phyloP scores from a whole-genome alignment of 2,113 vertebrate species.

The Nansenia antarctica region DNA sequence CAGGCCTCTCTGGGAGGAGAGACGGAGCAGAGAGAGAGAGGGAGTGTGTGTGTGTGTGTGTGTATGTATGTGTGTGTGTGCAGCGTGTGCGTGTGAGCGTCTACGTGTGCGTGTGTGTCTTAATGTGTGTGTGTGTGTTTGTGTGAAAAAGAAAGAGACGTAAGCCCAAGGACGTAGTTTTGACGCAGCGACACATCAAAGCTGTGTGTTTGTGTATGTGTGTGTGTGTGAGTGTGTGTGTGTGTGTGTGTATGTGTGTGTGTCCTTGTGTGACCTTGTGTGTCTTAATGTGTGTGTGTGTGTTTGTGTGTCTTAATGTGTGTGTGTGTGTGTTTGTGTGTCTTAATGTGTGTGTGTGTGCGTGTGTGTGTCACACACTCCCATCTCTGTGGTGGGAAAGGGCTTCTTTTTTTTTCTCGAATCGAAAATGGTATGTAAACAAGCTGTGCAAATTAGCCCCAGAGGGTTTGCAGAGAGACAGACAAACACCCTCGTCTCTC shows the following conservation, averaged over 20 bases:
- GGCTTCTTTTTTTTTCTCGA: too few relatives aligned
- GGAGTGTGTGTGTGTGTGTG: neutral
- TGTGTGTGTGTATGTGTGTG: slow-evolving; percentile 2
- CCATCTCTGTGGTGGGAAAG: slow-evolving; percentile 10
- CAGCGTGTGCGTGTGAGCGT: neutral
- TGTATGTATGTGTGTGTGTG: neutral
- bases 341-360: neutral
- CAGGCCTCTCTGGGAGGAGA: neutral
- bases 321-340: neutral
- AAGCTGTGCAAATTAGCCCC: slow-evolving; percentile 1
- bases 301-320: slow-evolving; percentile 9
- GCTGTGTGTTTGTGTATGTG: neutral
- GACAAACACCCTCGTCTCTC: too few relatives aligned
- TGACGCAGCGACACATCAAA: too few relatives aligned
- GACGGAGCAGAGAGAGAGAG: neutral
- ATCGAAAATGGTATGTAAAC: slow-evolving; percentile 10
- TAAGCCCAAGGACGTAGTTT: too few relatives aligned
- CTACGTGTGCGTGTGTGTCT: neutral
- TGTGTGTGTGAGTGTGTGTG: neutral
- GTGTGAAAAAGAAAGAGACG: too few relatives aligned
- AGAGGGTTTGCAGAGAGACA: neutral
- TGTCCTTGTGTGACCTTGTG: neutral
- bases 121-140: neutral
- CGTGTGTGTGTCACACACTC: neutral
- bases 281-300: neutral